Evolutionary conservation across 2,797 vertebrate genomes (phyloP), one percentile per base, ranked within the genome.

Genomic region (Pempheris klunzingeri): DNA sequence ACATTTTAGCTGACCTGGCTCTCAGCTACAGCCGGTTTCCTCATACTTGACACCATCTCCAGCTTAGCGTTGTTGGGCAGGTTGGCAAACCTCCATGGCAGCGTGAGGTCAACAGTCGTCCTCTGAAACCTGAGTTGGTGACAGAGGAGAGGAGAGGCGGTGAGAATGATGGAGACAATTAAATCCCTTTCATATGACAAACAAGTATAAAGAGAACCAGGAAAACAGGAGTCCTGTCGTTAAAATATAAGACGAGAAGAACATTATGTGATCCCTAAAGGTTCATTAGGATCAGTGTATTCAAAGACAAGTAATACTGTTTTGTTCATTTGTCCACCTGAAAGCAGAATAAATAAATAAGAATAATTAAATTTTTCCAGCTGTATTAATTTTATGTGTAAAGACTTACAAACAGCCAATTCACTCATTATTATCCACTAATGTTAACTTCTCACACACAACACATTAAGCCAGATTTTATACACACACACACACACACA

Each of bases 31-130:
- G 71, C 73, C 36, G 93, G 95, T 57, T 93, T 96, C 46, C 90
- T 93, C 34, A 94, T 86, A 65, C 94, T 89, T 10, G 95, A 93
- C 91, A 99, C 97, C 94, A 99, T 95, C 92, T 99, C 98, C 91
- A 99, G 92, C 88, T 98, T 99, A 80, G 98, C 98, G 81, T 99
- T 99, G 90, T 99, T 99, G 71, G 98, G 98, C 86, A 99, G 91
- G 73, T 96, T 97, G 91, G 98, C 96, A 71, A 98, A 99, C 69
- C 98, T 96, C 98, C 97, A 98, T 70, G 96, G 98, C 49, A 97
- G 83, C 2, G 97, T 97, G 15, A 98, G 95, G 91, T 99, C 98
- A 58, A 99, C 83, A 80, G 97, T 87, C 0, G 84, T 97, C 90
- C 97, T 96, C 94, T 99, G 98, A 92, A 99, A 99, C 93, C 98